Conservation (phyloP, 2,888 invertebrate genomes). For the Taenaris catops region DNA sequence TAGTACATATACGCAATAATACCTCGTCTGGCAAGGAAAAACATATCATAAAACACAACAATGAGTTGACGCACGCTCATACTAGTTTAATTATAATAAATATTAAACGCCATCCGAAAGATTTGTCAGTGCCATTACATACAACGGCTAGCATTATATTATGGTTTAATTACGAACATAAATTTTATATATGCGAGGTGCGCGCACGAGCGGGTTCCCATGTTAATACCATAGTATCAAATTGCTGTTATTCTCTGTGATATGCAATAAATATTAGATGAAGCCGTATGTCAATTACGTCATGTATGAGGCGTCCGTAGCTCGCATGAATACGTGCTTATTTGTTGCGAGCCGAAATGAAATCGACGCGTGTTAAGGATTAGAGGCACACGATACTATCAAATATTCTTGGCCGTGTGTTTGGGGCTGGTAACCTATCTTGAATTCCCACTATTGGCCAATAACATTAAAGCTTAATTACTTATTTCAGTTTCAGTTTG, state of each 20-base stretch:
- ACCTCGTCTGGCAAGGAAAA: conserved; percentile 1
- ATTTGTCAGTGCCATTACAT: conserved; percentile 20
- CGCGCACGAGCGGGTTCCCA: conserved; percentile 40
- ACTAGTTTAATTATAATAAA: conserved; percentile 18
- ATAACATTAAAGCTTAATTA: no score
- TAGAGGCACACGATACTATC: conserved; percentile 43
- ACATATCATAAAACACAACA: conserved; percentile 1
- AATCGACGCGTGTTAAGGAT: conserved; percentile 67
- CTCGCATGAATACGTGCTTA: conserved; percentile 65
- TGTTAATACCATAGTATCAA: conserved; percentile 54
- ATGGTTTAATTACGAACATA: conserved; percentile 38
- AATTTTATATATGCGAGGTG: conserved; percentile 36
- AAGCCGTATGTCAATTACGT: conserved; percentile 59
- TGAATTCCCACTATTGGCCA: no score
- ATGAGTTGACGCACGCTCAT: conserved; percentile 6
- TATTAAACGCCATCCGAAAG: conserved; percentile 16
- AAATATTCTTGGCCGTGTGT: no score
- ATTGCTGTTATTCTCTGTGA: conserved; percentile 57
- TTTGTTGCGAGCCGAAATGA: conserved; percentile 64
- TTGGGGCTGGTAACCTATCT: no score
- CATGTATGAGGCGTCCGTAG: conserved; percentile 42
- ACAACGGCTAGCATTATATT: conserved; percentile 23
- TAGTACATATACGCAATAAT: no score
- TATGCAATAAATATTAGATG: conserved; percentile 71
- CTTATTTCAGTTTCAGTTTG: no score